A percentile compares a stretch with the other conserved stretches of the same genome.
phyloP scores from a whole-genome alignment of 2,888 invertebrate species.

The Myopa tessellatipennis region DNA sequence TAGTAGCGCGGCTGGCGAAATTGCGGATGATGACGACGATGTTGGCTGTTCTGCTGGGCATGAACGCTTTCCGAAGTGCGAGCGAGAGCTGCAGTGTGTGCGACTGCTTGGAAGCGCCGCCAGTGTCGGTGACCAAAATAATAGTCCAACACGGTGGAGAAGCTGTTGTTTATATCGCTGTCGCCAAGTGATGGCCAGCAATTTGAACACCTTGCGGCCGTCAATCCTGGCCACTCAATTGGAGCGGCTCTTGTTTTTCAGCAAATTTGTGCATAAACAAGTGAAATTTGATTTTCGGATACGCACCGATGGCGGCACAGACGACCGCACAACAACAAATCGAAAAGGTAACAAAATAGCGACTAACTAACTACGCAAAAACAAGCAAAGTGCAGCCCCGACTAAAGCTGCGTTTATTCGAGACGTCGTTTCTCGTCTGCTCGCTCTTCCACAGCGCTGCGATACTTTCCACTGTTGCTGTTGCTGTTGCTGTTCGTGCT shows the following conservation, averaged over 20 bases:
- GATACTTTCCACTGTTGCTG: slow-evolving; percentile 3
- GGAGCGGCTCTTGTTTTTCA: not conserved
- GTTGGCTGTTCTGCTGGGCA: no score
- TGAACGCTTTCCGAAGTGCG: not conserved
- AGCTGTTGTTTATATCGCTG: no score
- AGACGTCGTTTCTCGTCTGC: slow-evolving; percentile 14
- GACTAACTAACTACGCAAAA: slow-evolving; percentile 39
- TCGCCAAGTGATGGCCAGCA: no score
- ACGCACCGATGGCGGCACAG: not conserved
- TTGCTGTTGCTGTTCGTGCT: not conserved
- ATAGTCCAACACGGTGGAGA: no score
- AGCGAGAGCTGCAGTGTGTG: not conserved
- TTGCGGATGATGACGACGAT: slow-evolving; percentile 19
- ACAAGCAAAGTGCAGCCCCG: slow-evolving; percentile 29
- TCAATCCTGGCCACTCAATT: not conserved
- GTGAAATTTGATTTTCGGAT: not conserved
- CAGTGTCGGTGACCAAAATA: no score
- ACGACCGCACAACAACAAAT: slow-evolving; percentile 31
- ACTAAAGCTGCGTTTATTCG: slow-evolving; percentile 5
- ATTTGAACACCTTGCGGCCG: no score
- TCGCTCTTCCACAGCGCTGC: slow-evolving; percentile 16
- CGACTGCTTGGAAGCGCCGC: not conserved
- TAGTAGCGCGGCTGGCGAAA: not conserved
- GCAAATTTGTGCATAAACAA: not conserved
- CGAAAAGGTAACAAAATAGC: slow-evolving; percentile 36